Evolutionary conservation across 2,888 invertebrate genomes (phyloP).

Genomic region (Melanargia galathea): DNA sequence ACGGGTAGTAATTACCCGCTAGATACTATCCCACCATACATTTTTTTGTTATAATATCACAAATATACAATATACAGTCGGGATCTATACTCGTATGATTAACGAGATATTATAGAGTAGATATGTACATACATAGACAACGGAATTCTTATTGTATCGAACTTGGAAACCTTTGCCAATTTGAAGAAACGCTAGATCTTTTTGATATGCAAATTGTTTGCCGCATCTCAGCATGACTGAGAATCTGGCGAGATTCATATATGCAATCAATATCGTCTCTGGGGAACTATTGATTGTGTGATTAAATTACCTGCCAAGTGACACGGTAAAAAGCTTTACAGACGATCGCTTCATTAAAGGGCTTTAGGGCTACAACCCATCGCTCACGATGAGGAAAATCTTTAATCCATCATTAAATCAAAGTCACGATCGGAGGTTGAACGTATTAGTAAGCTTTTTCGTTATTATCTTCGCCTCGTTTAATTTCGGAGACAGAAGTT

Average conservation of each 20-base stretch:
- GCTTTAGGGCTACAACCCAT: not conserved
- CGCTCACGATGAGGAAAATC: not conserved
- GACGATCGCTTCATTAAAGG: constrained; percentile 1
- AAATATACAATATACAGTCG: no score
- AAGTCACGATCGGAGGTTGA: not conserved
- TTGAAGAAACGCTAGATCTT: not conserved
- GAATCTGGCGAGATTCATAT: not conserved
- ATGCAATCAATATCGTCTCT: not conserved
- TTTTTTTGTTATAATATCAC: no score
- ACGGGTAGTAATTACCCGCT: no score
- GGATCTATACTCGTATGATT: no score
- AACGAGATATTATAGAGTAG: no score
- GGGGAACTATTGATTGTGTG: constrained; percentile 7
- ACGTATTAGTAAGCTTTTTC: not conserved
- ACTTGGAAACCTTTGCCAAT: not conserved
- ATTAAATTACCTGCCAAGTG: constrained; percentile 6
- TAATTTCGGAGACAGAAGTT: not conserved
- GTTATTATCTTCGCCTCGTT: not conserved
- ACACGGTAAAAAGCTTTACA: constrained; percentile 9
- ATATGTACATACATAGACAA: no score
- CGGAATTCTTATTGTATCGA: no score
- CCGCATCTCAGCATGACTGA: not conserved
- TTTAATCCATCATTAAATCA: constrained; percentile 10
- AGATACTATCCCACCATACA: no score
- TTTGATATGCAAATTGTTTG: not conserved